A percentile compares a stretch with the other conserved stretches of the same genome.
Conservation (phyloP, 2,797 vertebrate species). For the Mormyrus proboscirostris region DNA sequence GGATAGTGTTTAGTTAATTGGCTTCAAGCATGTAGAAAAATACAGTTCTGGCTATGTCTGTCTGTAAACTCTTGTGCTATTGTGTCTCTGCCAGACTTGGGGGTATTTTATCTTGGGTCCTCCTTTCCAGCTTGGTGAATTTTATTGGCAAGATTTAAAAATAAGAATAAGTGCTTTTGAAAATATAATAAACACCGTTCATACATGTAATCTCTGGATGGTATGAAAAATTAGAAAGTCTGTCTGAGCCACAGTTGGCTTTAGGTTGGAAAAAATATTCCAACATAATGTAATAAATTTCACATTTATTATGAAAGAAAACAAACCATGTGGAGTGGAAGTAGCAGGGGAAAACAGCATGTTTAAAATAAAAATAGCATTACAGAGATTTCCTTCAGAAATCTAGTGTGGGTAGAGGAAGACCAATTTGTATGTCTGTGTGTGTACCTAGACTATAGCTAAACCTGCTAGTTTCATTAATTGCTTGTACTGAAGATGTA, state of each 20-base stretch:
- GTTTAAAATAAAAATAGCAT: not conserved
- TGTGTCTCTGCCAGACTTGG: not conserved
- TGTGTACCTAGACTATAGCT: not conserved
- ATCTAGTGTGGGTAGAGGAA: not conserved
- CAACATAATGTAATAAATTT: not conserved
- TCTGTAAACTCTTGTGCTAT: not conserved
- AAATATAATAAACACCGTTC: not conserved
- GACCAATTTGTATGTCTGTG: not conserved
- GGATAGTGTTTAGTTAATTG: not conserved
- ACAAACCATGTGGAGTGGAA: not conserved
- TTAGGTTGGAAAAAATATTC: not conserved
- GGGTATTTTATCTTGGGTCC: not conserved
- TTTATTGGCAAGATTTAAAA: not conserved
- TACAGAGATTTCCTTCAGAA: not conserved
- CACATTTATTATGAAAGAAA: not conserved
- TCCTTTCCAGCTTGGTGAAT: not conserved
- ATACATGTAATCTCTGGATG: not conserved
- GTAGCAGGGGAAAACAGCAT: not conserved
- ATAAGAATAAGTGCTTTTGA: not conserved
- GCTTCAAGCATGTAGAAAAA: not conserved
- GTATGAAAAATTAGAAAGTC: not conserved
- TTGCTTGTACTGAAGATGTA: not conserved
- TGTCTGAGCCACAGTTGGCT: not conserved
- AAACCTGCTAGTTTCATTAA: not conserved
- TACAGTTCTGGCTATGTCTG: not conserved